Evolutionary conservation across 2,888 invertebrate species (phyloP).

Genomic region (Dicranocentrus wangi): DNA sequence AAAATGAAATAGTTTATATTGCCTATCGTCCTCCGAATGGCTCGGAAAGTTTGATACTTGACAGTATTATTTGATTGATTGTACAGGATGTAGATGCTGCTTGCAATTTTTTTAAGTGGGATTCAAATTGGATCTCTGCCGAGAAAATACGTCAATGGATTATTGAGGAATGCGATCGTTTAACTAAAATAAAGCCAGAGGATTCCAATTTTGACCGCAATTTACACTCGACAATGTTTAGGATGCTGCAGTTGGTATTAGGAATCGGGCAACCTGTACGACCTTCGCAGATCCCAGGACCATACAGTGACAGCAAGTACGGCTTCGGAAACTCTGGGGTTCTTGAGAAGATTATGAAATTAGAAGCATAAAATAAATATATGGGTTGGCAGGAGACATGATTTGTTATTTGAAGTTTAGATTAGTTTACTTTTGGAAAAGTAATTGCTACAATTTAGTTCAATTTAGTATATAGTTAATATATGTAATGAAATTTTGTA

Average conservation of each 20-base stretch:
- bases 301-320: too few relatives aligned
- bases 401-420: background rate
- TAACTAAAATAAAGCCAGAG: background rate
- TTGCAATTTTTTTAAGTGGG: constrained; percentile 52
- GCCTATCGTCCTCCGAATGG: background rate
- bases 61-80: background rate
- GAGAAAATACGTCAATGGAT: constrained; percentile 66
- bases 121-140: constrained; percentile 33
- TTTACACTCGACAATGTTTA: constrained; percentile 50
- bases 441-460: background rate
- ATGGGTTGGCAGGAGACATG: too few relatives aligned
- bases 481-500: background rate
- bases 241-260: background rate
- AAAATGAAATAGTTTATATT: constrained; percentile 18
- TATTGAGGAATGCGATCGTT: background rate
- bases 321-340: background rate
- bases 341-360: background rate
- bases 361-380: too few relatives aligned
- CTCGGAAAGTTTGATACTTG: background rate
- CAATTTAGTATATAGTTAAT: background rate
- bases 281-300: background rate
- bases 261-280: constrained; percentile 13
- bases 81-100: constrained; percentile 62
- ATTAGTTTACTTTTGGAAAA: background rate
- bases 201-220: constrained; percentile 25